phyloP scores from a whole-genome alignment of 2,888 invertebrate genomes.

The Notodromas monacha region DNA sequence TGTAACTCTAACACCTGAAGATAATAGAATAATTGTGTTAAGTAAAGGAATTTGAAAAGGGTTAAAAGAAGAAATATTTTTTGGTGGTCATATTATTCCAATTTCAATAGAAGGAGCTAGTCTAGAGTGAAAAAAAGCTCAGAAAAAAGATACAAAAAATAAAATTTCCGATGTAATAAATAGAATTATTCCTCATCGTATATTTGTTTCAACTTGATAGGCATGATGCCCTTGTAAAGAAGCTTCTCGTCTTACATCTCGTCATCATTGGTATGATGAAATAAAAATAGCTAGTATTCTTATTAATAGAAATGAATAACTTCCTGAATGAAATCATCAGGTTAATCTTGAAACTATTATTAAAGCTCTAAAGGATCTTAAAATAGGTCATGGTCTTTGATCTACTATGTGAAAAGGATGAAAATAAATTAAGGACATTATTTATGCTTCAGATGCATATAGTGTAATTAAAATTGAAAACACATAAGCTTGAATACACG shows the following conservation, averaged over 20 bases:
- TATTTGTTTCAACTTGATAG: constrained; percentile 16
- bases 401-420: constrained; percentile 31
- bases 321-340: constrained; percentile 25
- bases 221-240: constrained; percentile 31
- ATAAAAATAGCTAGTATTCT: constrained; percentile 20
- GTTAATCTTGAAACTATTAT: constrained; percentile 23
- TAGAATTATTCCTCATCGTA: constrained; percentile 34
- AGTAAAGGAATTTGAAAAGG: constrained; percentile 33
- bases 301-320: constrained; percentile 12
- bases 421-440: constrained; percentile 4
- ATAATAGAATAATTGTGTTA: constrained; percentile 35
- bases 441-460: constrained; percentile 15
- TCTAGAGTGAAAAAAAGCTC: constrained; percentile 19
- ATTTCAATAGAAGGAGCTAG: constrained; percentile 22
- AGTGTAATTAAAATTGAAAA: constrained; percentile 28
- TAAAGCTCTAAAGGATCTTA: constrained; percentile 25
- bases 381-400: constrained; percentile 28
- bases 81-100: constrained; percentile 28
- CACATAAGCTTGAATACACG: constrained; percentile 30
- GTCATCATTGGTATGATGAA: constrained; percentile 26
- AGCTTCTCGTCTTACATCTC: constrained; percentile 30
- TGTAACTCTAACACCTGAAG: constrained; percentile 32
- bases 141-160: constrained; percentile 27
- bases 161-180: constrained; percentile 36
- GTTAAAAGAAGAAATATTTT: constrained; percentile 26